A percentile compares a stretch with the other conserved stretches of the same genome.
These are phyloP conservation scores for Apodemus agrarius DNA, from an alignment of 2,797 vertebrate species.

Conservation along the genomic window DNA sequence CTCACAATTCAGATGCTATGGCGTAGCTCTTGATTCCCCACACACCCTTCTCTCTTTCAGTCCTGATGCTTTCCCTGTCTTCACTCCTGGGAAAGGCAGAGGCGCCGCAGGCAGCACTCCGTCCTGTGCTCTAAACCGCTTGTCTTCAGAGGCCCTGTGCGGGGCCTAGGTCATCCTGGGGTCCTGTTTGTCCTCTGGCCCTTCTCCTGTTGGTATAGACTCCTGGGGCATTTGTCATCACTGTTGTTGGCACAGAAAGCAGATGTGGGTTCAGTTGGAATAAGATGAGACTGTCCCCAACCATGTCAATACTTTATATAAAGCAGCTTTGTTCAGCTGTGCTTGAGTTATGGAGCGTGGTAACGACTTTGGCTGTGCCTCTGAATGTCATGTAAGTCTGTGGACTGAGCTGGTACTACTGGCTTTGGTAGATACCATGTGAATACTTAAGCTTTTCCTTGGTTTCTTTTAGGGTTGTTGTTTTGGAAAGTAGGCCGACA, in stretches of 20 bases:
- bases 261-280: slow-evolving; percentile 30
- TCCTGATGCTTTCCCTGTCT: background rate
- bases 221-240: background rate
- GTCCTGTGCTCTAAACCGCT: background rate
- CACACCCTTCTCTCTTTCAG: background rate
- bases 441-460: background rate
- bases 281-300: background rate
- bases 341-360: slow-evolving; percentile 32
- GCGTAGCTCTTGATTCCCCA: background rate
- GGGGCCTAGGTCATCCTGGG: background rate
- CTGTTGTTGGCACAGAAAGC: background rate
- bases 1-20: background rate
- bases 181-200: slow-evolving; percentile 11
- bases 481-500: slow-evolving; percentile 97
- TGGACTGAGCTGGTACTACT: background rate
- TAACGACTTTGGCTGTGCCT: slow-evolving; percentile 18
- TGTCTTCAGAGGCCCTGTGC: background rate
- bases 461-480: slow-evolving; percentile 93
- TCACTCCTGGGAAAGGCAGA: background rate
- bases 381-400: background rate
- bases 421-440: background rate
- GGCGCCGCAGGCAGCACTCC: background rate
- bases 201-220: slow-evolving; percentile 16
- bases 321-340: slow-evolving; percentile 2
- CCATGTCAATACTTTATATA: background rate